Percentiles rank a stretch among this genome's conserved stretches.
Conservation (phyloP, 2,113 vertebrate genomes). For the Equus przewalskii region DNA sequence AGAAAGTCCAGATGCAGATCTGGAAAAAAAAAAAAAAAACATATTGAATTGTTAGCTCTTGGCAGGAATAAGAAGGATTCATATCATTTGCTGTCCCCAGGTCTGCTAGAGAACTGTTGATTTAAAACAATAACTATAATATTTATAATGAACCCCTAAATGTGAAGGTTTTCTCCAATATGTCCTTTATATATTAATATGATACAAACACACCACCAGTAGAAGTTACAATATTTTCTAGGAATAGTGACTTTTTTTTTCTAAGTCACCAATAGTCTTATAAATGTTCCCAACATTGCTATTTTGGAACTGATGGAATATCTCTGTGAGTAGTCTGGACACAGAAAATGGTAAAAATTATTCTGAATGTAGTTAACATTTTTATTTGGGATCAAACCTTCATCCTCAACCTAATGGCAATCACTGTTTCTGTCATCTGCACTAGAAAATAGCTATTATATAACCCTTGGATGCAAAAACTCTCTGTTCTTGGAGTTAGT, state of each 20-base stretch:
- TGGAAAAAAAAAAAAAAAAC: too few relatives aligned
- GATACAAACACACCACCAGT: background rate
- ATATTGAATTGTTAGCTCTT: background rate
- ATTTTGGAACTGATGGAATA: background rate
- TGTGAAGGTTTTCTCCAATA: background rate
- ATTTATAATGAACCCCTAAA: background rate
- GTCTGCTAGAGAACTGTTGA: background rate
- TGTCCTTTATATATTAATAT: background rate
- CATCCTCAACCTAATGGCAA: background rate
- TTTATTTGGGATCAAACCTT: background rate
- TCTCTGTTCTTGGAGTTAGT: background rate
- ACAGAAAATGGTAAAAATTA: background rate
- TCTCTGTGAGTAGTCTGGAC: background rate
- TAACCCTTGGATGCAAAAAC: background rate
- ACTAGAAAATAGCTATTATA: background rate
- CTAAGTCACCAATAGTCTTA: background rate
- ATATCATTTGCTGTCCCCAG: background rate
- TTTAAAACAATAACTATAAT: background rate
- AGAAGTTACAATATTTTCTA: constrained; percentile 17
- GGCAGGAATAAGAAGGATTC: background rate
- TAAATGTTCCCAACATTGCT: background rate
- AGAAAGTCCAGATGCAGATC: background rate
- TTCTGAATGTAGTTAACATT: background rate
- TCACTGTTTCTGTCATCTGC: background rate
- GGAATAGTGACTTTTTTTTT: background rate